Base-by-base conservation (phyloP, 1,140 invertebrate species). In the Wasmannia auropunctata region DNA sequence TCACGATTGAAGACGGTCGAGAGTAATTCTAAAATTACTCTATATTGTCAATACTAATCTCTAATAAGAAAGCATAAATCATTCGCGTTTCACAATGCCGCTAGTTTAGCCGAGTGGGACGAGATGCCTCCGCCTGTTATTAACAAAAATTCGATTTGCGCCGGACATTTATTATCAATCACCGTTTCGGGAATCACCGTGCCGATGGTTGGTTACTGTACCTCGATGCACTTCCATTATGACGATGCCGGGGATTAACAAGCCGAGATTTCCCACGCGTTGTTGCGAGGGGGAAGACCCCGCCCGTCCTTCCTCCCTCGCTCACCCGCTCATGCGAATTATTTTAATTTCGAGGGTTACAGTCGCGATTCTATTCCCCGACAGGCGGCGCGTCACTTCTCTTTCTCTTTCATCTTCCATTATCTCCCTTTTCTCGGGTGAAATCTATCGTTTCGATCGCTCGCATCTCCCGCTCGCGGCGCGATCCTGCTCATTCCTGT, bases 321-420 rank as follows among this genome's bases (percentile, higher is more conserved):
- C 76, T 49, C 58, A 14, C 40, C 37, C 40, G 28, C 4, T 80
- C 80, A 60, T 37, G 69, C 69, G 69, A 83, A 74, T 83, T 83
- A 83, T 74, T 83, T 83, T 83, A 83, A 83, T 83, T 83, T 83
- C 51, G 80, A 83, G 69, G 67, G 65, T 83, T 67, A 74, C 51
- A 83, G 19, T 46, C 54, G 69, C 54, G 4, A 46, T 46, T 43
- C 31, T 83, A 25, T 34, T 56, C 51, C n/a, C n/a, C 37, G 16
- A 37, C 31, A 54, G 7, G 22, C 43, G 14, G 19, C 34, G 34
- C 77, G 14, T 46, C 54, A 25, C 14, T 19, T 60, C 28, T 56
- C 31, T 25, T 28, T 40, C 46, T 70, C 51, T 83, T 83, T 83
- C 54, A 54, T 72, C 67, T 83, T 34, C 31, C 65, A 69, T 72